These are phyloP conservation scores for Scophthalmus maximus DNA, from an alignment of 2,113 vertebrate genomes.

Conservation along the genomic window DNA sequence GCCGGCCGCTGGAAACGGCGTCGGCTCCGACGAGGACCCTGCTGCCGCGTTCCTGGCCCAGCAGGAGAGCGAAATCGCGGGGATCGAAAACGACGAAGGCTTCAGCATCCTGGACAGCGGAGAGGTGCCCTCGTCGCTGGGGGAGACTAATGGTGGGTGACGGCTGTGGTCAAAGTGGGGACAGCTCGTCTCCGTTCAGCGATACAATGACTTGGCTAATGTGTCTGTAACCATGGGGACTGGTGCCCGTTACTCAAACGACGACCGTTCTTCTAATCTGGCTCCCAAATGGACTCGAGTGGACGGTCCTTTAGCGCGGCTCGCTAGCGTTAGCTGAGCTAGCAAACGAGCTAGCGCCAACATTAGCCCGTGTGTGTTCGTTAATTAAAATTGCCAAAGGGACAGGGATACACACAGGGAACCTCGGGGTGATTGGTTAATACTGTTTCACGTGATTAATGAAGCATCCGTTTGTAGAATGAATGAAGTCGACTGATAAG, in stretches of 20 bases:
- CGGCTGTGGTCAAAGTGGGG: too few relatives aligned
- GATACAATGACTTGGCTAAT: not conserved
- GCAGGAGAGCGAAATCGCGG: conserved; percentile 93
- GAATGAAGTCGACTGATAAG: conserved; percentile 19
- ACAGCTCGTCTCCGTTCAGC: not conserved
- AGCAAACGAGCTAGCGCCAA: not conserved
- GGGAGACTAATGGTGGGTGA: conserved; percentile 74
- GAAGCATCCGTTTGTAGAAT: not conserved
- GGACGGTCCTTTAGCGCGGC: not conserved
- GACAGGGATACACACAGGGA: not conserved
- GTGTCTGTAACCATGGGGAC: fast-evolving
- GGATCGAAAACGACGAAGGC: conserved; percentile 93
- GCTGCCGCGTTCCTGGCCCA: conserved; percentile 93
- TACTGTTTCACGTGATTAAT: not conserved
- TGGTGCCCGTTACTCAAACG: not conserved
- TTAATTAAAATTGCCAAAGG: not conserved
- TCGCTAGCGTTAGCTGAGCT: conserved; percentile 52
- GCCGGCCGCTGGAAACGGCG: conserved; percentile 78
- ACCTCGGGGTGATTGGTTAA: fast-evolving
- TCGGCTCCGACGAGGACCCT: conserved; percentile 88
- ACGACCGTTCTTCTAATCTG: not conserved
- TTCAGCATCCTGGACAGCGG: conserved; percentile 93
- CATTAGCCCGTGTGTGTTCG: not conserved
- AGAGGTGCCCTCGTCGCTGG: conserved; percentile 85
- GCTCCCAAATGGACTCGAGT: not conserved